Conservation (phyloP, 2,888 invertebrate genomes). For the Rugalucina vietnamica region DNA sequence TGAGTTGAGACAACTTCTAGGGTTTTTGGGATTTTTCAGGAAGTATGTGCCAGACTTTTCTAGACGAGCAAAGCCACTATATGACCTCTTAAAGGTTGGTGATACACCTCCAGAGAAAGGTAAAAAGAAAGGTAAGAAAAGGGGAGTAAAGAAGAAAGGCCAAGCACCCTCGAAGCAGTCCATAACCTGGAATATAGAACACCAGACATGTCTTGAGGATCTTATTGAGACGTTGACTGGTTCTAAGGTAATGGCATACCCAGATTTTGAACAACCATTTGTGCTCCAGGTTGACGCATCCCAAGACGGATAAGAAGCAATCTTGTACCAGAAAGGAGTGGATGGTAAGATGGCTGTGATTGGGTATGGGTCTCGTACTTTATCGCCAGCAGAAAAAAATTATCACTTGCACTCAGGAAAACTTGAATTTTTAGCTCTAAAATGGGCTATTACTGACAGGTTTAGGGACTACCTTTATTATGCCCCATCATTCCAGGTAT, state of each 20-base stretch:
- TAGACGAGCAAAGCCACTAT: conserved; percentile 39
- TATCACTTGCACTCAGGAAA: not conserved
- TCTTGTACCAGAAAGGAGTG: not conserved
- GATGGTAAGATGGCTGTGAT: not conserved
- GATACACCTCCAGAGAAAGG: not conserved
- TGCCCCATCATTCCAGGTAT: not conserved
- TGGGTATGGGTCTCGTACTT: not conserved
- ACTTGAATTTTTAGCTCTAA: not conserved
- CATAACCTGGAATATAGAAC: not conserved
- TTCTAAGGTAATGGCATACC: not conserved
- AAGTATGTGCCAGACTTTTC: not conserved
- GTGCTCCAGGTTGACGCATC: not conserved
- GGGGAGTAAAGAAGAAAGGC: not conserved
- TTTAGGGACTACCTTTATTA: not conserved
- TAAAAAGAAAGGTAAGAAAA: not conserved
- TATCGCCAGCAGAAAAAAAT: not conserved
- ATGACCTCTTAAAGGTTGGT: conserved; percentile 44
- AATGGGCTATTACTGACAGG: not conserved
- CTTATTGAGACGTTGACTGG: not conserved
- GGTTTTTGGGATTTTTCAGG: not conserved
- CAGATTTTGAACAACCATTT: not conserved
- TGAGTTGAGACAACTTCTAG: conserved; percentile 33
- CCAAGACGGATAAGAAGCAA: not conserved
- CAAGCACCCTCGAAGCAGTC: not conserved
- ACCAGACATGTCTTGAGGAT: conserved; percentile 13